These are phyloP conservation scores for Fopius arisanus DNA, from an alignment of 1,140 invertebrate species.

Conservation along the genomic window DNA sequence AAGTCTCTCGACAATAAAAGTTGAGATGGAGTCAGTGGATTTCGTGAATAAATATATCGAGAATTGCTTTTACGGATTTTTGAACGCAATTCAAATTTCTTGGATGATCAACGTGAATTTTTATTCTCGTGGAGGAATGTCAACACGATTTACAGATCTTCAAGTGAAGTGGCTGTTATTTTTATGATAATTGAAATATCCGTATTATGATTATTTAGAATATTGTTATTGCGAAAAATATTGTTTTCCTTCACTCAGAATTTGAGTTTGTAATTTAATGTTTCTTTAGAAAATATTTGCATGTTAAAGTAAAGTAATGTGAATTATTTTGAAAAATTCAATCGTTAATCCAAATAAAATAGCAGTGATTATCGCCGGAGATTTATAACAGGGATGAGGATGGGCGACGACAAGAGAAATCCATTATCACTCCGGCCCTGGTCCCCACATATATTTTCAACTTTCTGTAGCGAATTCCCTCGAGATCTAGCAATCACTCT, in stretches of 20 bases:
- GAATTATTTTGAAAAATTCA: too few species aligned
- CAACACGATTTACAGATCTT: too few species aligned
- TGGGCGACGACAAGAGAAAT: slow-evolving; percentile 31
- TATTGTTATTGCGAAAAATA: too few species aligned
- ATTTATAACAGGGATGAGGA: not conserved
- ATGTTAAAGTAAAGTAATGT: too few species aligned
- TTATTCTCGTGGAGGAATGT: too few species aligned
- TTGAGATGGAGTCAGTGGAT: not conserved
- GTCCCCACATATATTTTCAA: not conserved
- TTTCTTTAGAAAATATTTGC: too few species aligned
- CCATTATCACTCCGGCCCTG: slow-evolving; percentile 28
- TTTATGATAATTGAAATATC: too few species aligned
- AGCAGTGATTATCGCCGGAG: not conserved
- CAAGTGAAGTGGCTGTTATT: too few species aligned
- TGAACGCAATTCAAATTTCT: not conserved
- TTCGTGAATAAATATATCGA: not conserved
- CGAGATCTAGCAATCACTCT: too few species aligned
- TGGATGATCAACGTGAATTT: not conserved
- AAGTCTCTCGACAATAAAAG: not conserved
- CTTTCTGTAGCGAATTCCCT: not conserved
- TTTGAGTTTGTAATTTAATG: too few species aligned
- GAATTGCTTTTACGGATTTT: not conserved
- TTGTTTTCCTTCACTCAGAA: too few species aligned
- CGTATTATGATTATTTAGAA: too few species aligned
- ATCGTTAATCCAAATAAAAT: not conserved